Evolutionary conservation across 2,888 invertebrate species (phyloP).

Genomic region (Carabus problematicus): DNA sequence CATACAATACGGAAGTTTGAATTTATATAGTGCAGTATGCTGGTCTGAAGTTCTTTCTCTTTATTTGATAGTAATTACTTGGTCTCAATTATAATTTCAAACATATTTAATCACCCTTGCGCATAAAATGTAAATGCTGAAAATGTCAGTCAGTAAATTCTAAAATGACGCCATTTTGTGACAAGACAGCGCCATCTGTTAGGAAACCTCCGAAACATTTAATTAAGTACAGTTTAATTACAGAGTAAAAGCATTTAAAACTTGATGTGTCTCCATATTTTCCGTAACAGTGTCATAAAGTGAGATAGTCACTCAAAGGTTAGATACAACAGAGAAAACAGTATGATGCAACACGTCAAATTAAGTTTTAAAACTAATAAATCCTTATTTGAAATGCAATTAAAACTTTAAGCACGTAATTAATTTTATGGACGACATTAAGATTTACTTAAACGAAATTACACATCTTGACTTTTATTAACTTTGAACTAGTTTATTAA

Average conservation of each 20-base stretch:
- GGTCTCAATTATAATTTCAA: no score
- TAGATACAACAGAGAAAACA: constrained; percentile 8
- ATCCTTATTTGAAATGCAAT: constrained; percentile 25
- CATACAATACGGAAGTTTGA: no score
- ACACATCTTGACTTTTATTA: constrained; percentile 7
- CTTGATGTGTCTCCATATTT: not conserved
- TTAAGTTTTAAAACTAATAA: constrained; percentile 24
- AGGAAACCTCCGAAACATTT: no score
- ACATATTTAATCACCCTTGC: no score
- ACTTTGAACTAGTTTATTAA: not conserved
- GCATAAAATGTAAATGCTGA: no score
- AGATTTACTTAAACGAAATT: constrained; percentile 15
- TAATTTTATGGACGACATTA: constrained; percentile 6
- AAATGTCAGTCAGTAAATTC: no score
- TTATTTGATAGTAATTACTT: no score
- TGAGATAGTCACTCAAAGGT: constrained; percentile 17
- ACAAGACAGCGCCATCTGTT: no score
- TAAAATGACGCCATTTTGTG: no score
- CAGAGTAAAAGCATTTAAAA: constrained; percentile 3
- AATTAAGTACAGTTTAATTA: no score
- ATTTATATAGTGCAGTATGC: no score
- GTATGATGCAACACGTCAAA: constrained; percentile 10
- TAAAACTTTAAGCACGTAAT: constrained; percentile 20
- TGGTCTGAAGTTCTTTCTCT: no score
- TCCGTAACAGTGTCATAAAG: not conserved